Base-by-base conservation (phyloP, 2,797 vertebrate genomes). In the Cetoscarus ocellatus region DNA sequence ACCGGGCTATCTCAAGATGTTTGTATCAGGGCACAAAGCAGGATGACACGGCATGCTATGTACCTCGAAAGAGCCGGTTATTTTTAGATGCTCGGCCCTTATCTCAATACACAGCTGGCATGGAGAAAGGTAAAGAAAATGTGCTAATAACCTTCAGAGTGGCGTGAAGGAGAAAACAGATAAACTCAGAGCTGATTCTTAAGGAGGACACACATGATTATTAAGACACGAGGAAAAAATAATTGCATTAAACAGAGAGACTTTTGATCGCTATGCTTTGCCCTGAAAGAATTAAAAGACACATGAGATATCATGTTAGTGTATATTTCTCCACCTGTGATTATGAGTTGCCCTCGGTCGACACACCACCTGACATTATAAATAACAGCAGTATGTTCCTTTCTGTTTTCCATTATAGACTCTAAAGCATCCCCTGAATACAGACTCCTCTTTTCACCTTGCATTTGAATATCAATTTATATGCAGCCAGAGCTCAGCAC, bases 51-150 rank as follows among this genome's bases (percentile, higher is more conserved):
- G 53, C 58, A 39, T 60, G 75, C 79, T 82, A 79, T 67, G 65
- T 81, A 70, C 67, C 59, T 64, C 18, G 53, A 87, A 84, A 71
- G 71, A 83, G 60, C 1, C 2, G 14, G 69, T 60, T 92, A 92
- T 90, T 93, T 92, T 92, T 90, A 90, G 87, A 73, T 67, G n/a
- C 57, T 51, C 11, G 45, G 76, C 51, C 75, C 86, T 92, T 93
- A 93, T 93, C 91, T 77, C 81, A 51, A 82, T 61, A 34, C 76
- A 85, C 91, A 92, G 89, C 86, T 83, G 82, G 77, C 54, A 64
- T 61, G n/a, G 64, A 78, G 71, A 85, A 88, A 89, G 78, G 86
- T 88, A 90, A 88, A 85, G 82, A 79, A 88, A 85, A 82, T 48
- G 54, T 73, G 76, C 59, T 80, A 79, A 75, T 91, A 84, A 89